A percentile compares a stretch with the other conserved stretches of the same genome.
Conservation (phyloP, 2,113 vertebrate species). For the Smithornis capensis region DNA sequence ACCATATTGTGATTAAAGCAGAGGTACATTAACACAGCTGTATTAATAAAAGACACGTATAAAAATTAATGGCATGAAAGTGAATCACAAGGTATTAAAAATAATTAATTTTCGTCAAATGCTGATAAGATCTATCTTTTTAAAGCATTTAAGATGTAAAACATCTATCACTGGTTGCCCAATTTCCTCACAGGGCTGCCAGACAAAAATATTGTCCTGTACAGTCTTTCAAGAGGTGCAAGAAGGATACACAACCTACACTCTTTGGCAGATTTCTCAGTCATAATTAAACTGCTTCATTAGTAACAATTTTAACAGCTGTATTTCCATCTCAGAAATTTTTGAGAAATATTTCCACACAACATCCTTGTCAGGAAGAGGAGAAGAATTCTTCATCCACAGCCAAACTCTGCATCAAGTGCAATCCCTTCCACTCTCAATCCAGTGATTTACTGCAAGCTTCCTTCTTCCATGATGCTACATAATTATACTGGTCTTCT, state of each 20-base stretch:
- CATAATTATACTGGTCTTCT: neutral
- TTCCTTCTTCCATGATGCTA: neutral
- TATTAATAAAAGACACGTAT: conserved; percentile 60
- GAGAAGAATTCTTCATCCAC: neutral
- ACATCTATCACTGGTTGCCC: conserved; percentile 19
- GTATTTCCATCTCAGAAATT: neutral
- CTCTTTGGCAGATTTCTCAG: neutral
- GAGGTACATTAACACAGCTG: conserved; percentile 49
- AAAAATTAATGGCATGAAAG: conserved; percentile 55
- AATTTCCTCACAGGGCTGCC: conserved; percentile 15
- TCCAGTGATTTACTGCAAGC: neutral
- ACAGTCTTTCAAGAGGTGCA: neutral
- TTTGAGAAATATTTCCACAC: neutral
- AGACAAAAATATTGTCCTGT: neutral
- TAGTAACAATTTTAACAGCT: neutral
- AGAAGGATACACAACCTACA: neutral
- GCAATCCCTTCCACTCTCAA: neutral
- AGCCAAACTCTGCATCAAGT: neutral
- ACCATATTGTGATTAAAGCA: conserved; percentile 51
- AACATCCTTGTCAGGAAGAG: neutral
- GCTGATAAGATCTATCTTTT: conserved; percentile 38
- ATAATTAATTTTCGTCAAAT: conserved; percentile 35
- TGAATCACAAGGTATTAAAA: neutral
- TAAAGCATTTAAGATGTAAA: conserved; percentile 51
- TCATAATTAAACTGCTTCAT: neutral